Evolutionary conservation across 2,113 vertebrate species (phyloP).

Genomic region (Sylvia atricapilla): DNA sequence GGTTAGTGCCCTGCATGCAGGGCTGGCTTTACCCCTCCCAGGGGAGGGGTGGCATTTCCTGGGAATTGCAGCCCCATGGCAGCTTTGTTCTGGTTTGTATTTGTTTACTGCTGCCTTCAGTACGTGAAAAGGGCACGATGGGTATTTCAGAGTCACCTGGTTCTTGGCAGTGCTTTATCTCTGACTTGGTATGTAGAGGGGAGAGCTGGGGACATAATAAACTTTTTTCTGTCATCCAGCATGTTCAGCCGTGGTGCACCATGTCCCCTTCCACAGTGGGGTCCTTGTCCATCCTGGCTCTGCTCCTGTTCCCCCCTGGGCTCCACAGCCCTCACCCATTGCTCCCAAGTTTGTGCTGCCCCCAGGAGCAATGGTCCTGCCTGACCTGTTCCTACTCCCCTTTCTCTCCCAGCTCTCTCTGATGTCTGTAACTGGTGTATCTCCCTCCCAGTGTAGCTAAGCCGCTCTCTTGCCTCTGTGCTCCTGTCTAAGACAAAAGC

Average conservation of each 20-base stretch:
- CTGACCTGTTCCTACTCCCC: background rate
- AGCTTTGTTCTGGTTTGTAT: background rate
- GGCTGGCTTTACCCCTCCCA: background rate
- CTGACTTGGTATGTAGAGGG: background rate
- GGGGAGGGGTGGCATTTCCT: background rate
- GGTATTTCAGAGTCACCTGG: background rate
- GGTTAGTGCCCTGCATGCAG: background rate
- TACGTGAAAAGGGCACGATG: background rate
- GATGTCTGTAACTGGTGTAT: background rate
- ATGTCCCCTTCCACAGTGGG: background rate
- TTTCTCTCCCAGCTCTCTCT: background rate
- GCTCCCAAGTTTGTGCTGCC: background rate
- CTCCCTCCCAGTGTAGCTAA: background rate
- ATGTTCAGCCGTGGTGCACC: background rate
- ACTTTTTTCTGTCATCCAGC: background rate
- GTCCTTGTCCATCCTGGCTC: accelerated
- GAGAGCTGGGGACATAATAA: background rate
- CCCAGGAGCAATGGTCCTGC: accelerated
- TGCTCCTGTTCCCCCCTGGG: accelerated
- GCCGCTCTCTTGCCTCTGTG: accelerated
- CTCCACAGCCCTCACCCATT: background rate
- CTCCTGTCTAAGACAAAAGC: background rate
- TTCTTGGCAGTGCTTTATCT: background rate
- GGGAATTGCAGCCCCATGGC: background rate
- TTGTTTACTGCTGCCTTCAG: background rate